Evolutionary conservation across 2,888 invertebrate genomes (phyloP), one percentile per base, ranked within the genome.

Genomic region (Phalera bucephala): DNA sequence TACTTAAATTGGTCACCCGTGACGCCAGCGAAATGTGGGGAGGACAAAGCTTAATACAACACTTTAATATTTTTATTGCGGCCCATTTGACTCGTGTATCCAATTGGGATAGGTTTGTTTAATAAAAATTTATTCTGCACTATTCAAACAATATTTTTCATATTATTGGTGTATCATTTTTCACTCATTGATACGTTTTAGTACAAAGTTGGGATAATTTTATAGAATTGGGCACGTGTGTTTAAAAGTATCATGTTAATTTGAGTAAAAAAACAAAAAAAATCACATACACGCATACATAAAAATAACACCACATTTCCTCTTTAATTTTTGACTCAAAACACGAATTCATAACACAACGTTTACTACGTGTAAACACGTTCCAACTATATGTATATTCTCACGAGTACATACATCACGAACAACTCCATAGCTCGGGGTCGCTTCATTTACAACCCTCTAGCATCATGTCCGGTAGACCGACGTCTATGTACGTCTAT

Each of bases 1-100:
- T 88, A 85, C 87, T 80, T 83, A 88, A 87, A 89, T 88, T 87
- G 87, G 86, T 73, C 68, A 72, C 71, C 77, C 64, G 78, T 88
- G 88, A 88, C 86, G 80, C 57, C 61, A 68, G 64, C 65, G 68
- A 81, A 86, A 83, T 66, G 56, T 59, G 56, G 60, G 64, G 56
- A 63, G 68, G 65, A 74, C 68, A 68, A 67, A 66, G 64, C 59
- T 49, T 63, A 54, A 64, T 60, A 53, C 49, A 53, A 60, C 64
- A 62, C 58, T 63, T 60, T 56, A 53, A 58, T 61, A 52, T 68
- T 60, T 60, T 54, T 50, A 55, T 52, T 54, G 45, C 45, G 56
- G 47, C 40, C 40, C 36, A 17, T 49, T 45, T 45, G 40, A 48
- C 40, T 41, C 49, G 13, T 36, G 40, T 42, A 59, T 52, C 41